Base-by-base conservation (phyloP, 2,113 vertebrate species). In the Entomyzon cyanotis region DNA sequence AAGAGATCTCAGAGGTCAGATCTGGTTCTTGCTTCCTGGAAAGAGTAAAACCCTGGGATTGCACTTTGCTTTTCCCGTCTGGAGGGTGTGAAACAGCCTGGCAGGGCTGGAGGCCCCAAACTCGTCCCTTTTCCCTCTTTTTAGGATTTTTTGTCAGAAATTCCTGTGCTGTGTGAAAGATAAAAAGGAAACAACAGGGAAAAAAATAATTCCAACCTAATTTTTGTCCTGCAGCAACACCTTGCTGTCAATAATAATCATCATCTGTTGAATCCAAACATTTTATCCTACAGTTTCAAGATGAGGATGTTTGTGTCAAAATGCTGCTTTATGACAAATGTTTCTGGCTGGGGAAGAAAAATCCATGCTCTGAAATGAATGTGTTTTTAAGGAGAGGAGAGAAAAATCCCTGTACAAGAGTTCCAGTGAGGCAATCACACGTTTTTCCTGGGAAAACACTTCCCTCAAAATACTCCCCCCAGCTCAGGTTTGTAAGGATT, bases 131-230 rank as follows among this genome's bases (percentile, higher is more conserved):
- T 75, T 18, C 47, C 19, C 22, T 37, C 15, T 75, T 88, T 22
- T 27, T 24, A 6, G 44, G 8, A 13, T 52, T 44, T 56, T 58
- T 68, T 63, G 3, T 10, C 12, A 22, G 8, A 19, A 39, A 7
- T 23, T 46, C 20, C 17, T 55, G 15, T 49, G 25, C 16, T 58
- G 5, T 35, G 23, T 5, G 14, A 81, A 67, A 69, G 20, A 10
- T 49, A 56, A 47, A 59, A 10, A 11, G 2, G 28, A 44, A 82
- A 15, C 5, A 49, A 9, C 2, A 5, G 19, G 0, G 2, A 11
- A 2, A 19, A 27, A 46, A 27, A 24, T 3, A 19, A 24, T 16
- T 33, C 15, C n/a, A 8, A 13, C 13, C 12, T 58, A 2, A 39
- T 44, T 91, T 64, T 31, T 65, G 7, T 69, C 33, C 55, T 79